Percentiles rank a stretch among this genome's conserved stretches.
phyloP scores from a whole-genome alignment of 64 coral and sea anemone genomes.

The Pocillopora damicornis region DNA sequence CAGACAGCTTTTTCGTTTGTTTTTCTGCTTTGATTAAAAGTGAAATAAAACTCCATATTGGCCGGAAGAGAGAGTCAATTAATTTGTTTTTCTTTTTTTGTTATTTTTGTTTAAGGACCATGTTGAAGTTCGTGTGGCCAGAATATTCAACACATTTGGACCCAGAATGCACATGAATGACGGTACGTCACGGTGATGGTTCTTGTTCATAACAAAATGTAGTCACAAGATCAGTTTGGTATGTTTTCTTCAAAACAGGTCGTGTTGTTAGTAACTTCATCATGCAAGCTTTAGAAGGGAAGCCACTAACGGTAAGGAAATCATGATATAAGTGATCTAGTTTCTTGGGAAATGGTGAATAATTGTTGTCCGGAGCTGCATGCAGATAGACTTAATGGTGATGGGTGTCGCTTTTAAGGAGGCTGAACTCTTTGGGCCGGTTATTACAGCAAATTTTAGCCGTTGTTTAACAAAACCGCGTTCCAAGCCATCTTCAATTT shows the following conservation, averaged over 20 bases:
- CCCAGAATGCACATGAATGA: conserved; percentile 99
- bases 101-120: conserved; percentile 52
- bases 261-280: conserved; percentile 97
- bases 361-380: background rate
- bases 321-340: background rate
- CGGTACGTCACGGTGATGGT: conserved; percentile 5
- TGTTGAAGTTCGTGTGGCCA: conserved; percentile 88
- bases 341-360: background rate
- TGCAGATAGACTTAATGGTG: background rate
- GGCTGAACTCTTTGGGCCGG: too few relatives aligned
- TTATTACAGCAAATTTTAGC: too few relatives aligned
- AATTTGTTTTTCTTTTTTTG: background rate
- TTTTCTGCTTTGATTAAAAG: too few relatives aligned
- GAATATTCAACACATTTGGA: conserved; percentile 99
- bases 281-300: conserved; percentile 84
- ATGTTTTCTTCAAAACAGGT: conserved; percentile 20
- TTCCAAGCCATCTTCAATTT: too few relatives aligned
- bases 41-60: too few relatives aligned
- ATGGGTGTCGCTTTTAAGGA: background rate
- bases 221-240: background rate
- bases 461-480: too few relatives aligned
- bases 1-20: too few relatives aligned
- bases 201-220: background rate
- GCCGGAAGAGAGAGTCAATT: background rate
- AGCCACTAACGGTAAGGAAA: conserved; percentile 73